phyloP scores from a whole-genome alignment of 2,888 invertebrate species.

The Pseudanteris insignis region DNA sequence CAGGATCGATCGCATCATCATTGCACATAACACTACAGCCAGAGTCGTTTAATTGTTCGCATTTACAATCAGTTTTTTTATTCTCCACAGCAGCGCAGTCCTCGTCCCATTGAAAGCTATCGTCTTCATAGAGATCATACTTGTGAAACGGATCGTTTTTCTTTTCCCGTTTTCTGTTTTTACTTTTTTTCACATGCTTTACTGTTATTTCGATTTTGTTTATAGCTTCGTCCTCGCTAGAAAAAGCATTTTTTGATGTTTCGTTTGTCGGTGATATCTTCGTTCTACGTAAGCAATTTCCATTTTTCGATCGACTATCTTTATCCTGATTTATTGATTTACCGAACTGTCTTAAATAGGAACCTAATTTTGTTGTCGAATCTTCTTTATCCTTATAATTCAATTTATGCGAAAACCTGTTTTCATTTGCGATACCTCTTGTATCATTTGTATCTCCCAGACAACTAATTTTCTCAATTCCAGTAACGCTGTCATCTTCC shows the following conservation, averaged over 20 bases:
- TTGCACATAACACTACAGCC: slow-evolving; percentile 11
- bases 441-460: slow-evolving; percentile 51
- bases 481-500: slow-evolving; percentile 45
- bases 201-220: not conserved
- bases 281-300: slow-evolving; percentile 60
- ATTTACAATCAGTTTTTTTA: slow-evolving; percentile 11
- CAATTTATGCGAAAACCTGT: slow-evolving; percentile 53
- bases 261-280: slow-evolving; percentile 64
- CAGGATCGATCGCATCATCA: slow-evolving; percentile 17
- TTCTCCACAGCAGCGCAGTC: slow-evolving; percentile 22
- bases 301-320: slow-evolving; percentile 40
- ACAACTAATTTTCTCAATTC: slow-evolving; percentile 55
- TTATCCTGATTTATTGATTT: slow-evolving; percentile 53
- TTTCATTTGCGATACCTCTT: slow-evolving; percentile 41
- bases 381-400: slow-evolving; percentile 53
- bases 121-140: slow-evolving; percentile 47
- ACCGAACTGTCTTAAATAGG: slow-evolving; percentile 59
- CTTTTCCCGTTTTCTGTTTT: slow-evolving; percentile 2
- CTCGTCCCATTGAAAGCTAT: slow-evolving; percentile 54
- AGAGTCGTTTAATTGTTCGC: slow-evolving; percentile 6
- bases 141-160: slow-evolving; percentile 48
- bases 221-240: slow-evolving; percentile 35
- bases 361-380: slow-evolving; percentile 52
- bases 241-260: slow-evolving; percentile 57
- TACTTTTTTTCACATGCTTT: slow-evolving; percentile 6